These are phyloP conservation scores for Polydrusus cervinus DNA, from an alignment of 2,888 invertebrate species.

Conservation along the genomic window DNA sequence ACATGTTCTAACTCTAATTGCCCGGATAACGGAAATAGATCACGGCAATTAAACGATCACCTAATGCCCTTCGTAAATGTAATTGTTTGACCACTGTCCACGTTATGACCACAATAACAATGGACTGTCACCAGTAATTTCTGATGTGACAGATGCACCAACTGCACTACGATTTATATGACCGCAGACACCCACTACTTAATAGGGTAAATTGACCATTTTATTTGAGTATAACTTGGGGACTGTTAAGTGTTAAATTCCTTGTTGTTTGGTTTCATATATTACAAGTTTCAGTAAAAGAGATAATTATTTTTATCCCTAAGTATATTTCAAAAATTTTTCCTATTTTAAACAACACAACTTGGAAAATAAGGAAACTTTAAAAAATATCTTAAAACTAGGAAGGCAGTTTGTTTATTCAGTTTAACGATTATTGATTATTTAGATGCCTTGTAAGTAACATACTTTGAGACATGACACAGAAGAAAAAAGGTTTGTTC, in stretches of 20 bases:
- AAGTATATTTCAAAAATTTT: too few relatives aligned
- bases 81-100: conserved; percentile 47
- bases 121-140: conserved; percentile 61
- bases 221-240: conserved; percentile 21
- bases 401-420: too few relatives aligned
- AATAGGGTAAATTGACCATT: conserved; percentile 62
- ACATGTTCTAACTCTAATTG: conserved; percentile 36
- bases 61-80: conserved; percentile 26
- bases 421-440: too few relatives aligned
- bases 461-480: too few relatives aligned
- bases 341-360: too few relatives aligned
- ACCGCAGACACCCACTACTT: conserved; percentile 65
- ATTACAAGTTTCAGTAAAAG: too few relatives aligned
- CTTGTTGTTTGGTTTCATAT: conserved; percentile 3
- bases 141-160: conserved; percentile 67
- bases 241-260: conserved; percentile 1
- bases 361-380: too few relatives aligned
- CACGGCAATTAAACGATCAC: conserved; percentile 47
- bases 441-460: too few relatives aligned
- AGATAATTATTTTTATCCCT: too few relatives aligned
- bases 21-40: conserved; percentile 39
- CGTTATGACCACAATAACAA: conserved; percentile 39
- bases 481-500: too few relatives aligned
- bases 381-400: too few relatives aligned
- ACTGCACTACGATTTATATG: conserved; percentile 45